Evolutionary conservation across 2,113 vertebrate species (phyloP).

Genomic region (Neotoma lepida): DNA sequence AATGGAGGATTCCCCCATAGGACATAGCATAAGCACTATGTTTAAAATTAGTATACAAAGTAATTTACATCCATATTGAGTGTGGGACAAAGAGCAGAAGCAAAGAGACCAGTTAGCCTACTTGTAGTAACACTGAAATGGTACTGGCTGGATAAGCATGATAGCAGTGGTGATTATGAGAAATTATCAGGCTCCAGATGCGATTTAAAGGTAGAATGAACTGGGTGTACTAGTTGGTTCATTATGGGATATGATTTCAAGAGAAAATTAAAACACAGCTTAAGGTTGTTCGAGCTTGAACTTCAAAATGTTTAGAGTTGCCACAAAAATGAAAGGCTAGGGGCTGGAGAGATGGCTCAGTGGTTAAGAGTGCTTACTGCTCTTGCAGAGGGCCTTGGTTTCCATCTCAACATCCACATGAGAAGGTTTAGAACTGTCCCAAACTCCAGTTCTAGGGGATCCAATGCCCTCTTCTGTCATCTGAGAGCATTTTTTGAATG

Average conservation of each 20-base stretch:
- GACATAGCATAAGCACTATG: background rate
- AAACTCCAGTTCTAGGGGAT: background rate
- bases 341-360: background rate
- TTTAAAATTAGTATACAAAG: background rate
- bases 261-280: background rate
- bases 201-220: conserved; percentile 37
- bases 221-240: background rate
- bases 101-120: background rate
- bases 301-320: background rate
- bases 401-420: no score
- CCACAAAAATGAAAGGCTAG: background rate
- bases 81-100: background rate
- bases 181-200: conserved; percentile 17
- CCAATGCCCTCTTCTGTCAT: background rate
- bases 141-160: background rate
- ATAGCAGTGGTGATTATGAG: background rate
- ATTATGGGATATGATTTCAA: background rate
- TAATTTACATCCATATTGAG: background rate
- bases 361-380: background rate
- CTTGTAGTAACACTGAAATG: background rate
- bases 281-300: background rate
- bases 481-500: background rate
- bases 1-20: background rate
- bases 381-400: background rate
- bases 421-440: background rate